Evolutionary conservation across 2,797 vertebrate genomes (phyloP).

Genomic region (Ctenosaura bakeri): DNA sequence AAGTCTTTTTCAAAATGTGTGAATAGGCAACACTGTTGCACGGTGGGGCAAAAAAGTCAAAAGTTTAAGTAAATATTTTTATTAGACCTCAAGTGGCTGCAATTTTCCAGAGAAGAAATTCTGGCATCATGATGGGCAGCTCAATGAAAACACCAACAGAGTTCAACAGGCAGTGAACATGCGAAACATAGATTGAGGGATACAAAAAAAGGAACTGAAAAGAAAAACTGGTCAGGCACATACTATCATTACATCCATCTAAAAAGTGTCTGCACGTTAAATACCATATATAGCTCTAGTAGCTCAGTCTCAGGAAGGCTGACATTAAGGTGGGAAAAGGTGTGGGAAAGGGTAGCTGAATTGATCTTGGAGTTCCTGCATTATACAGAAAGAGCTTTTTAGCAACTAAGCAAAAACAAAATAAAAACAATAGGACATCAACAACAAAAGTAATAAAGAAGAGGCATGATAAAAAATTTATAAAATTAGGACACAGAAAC

Average conservation of each 20-base stretch:
- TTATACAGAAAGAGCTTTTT: not conserved
- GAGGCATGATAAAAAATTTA: too few species aligned
- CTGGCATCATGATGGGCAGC: not conserved
- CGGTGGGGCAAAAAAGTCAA: not conserved
- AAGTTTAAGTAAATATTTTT: not conserved
- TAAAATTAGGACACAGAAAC: not conserved
- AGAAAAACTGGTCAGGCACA: not conserved
- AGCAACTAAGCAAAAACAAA: not conserved
- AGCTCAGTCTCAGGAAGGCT: not conserved
- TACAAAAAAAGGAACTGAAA: not conserved
- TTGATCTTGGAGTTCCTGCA: not conserved
- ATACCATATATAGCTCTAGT: not conserved
- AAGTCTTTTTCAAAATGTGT: not conserved
- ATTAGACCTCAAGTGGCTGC: not conserved
- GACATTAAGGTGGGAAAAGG: not conserved
- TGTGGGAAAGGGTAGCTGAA: not conserved
- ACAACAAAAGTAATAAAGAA: not conserved
- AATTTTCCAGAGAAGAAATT: not conserved
- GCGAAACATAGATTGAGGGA: not conserved
- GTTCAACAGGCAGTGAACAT: too few species aligned
- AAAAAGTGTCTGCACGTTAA: not conserved
- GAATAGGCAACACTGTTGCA: not conserved
- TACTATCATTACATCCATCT: not conserved
- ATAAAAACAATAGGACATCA: not conserved
- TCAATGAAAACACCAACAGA: not conserved